These are phyloP conservation scores for Alligator sinensis DNA, from an alignment of 2,113 vertebrate genomes.

Conservation along the genomic window DNA sequence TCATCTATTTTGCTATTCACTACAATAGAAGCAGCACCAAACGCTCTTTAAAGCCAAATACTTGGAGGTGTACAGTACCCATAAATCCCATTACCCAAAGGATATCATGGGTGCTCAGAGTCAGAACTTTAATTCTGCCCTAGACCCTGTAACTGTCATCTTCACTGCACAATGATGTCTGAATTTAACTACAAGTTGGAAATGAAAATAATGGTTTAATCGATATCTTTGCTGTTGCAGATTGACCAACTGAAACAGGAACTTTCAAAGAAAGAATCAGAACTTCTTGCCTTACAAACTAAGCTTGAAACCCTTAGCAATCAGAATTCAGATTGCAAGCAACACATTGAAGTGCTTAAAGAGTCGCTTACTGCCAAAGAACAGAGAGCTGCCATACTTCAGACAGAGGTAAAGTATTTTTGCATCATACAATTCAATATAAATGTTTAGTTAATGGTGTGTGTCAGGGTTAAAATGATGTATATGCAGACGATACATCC, in stretches of 20 bases:
- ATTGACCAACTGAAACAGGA: conserved; percentile 99
- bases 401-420: conserved; percentile 91
- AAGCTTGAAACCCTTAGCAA: conserved; percentile 99
- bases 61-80: neutral
- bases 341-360: conserved; percentile 99
- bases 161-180: neutral
- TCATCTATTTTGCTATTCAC: conserved; percentile 30
- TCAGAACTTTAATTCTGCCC: neutral
- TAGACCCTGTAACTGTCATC: neutral
- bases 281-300: conserved; percentile 98
- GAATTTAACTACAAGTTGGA: neutral
- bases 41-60: neutral
- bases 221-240: conserved; percentile 70
- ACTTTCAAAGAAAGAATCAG: conserved; percentile 98
- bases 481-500: neutral
- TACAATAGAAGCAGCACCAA: neutral
- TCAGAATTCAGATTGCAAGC: conserved; percentile 99
- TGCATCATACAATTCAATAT: neutral
- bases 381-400: conserved; percentile 99
- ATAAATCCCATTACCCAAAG: neutral
- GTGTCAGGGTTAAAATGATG: neutral
- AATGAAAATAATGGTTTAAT: neutral
- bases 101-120: neutral
- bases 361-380: conserved; percentile 99
- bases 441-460: neutral